Base-by-base conservation (phyloP, 2,113 vertebrate genomes). In the Equus przewalskii region DNA sequence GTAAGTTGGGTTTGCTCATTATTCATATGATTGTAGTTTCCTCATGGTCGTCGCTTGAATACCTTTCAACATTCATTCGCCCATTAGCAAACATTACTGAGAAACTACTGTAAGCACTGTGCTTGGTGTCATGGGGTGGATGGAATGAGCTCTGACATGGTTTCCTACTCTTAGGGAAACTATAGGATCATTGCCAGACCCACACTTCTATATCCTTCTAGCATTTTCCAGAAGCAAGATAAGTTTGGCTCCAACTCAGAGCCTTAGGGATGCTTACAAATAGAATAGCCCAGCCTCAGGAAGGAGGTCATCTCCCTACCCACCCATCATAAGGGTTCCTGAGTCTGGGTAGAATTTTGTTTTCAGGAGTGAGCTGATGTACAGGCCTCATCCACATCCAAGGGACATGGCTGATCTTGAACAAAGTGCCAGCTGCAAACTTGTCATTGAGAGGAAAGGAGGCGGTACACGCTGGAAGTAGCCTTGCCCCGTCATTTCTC, bases 371-470 rank as follows among this genome's bases (percentile, higher is more conserved):
- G 58, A 94, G 49, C 21, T 69, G 56, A 16, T 56, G 6, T 89
- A 33, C 7, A 64, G 19, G 69, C 15, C 24, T 49, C 36, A 84
- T 95, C 58, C 70, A 75, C 18, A 36, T 60, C 54, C 51, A 86
- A 73, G 78, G 72, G 56, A 79, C n/a, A 15, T 89, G 69, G 21
- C 14, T 89, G n/a, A 70, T 78, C 60, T 95, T 92, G 65, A 97
- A 86, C 78, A 81, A 89, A 89, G 54, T 84, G 79, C 41, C 80
- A 91, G 49, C 56, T 56, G 9, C 8, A 16, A 28, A 13, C 16
- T 30, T 97, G n/a, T 65, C 65, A 60, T 76, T 91, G 65, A 95
- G 30, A 93, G 62, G 60, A 88, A 86, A 69, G 33, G 33, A 90
- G 21, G 4, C 36, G 15, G 36, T 46, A 54, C 6, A n/a, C 54